Conservation (phyloP, 2,888 invertebrate genomes). For the Fabriciana adippe region DNA sequence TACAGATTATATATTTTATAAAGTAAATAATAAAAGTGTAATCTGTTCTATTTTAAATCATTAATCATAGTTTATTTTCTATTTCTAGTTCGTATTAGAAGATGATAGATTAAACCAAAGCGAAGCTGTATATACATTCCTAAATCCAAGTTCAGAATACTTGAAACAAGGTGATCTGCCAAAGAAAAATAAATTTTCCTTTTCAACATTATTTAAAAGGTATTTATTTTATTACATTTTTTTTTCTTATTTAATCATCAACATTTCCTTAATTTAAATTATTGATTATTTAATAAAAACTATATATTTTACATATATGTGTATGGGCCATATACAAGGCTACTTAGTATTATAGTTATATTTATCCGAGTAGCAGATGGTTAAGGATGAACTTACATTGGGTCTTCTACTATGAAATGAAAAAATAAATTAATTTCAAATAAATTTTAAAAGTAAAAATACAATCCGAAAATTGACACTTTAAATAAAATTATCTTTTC, state of each 20-base stretch:
- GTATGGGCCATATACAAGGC: too few species aligned
- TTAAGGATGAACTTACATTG: too few species aligned
- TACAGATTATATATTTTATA: conserved; percentile 12
- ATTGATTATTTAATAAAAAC: too few species aligned
- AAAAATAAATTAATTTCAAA: not conserved
- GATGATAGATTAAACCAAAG: conserved; percentile 94
- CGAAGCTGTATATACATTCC: conserved; percentile 94
- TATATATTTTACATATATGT: too few species aligned
- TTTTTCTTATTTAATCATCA: too few species aligned
- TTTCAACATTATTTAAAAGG: conserved; percentile 93
- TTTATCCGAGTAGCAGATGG: too few species aligned
- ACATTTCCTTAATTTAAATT: too few species aligned
- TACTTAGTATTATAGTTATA: too few species aligned
- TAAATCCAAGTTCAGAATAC: conserved; percentile 96
- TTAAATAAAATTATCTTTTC: too few species aligned
- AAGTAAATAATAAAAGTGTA: not conserved
- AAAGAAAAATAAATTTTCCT: conserved; percentile 93
- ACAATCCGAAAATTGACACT: too few species aligned
- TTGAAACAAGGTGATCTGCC: conserved; percentile 90
- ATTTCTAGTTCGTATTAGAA: conserved; percentile 89
- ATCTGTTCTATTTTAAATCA: not conserved
- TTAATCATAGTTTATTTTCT: conserved; percentile 1
- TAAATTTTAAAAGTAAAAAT: too few species aligned
- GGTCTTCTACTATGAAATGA: too few species aligned
- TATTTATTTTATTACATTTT: conserved; percentile 51